Percentiles rank a stretch among this genome's conserved stretches.
Conservation (phyloP, 2,888 invertebrate genomes). For the Germaria angustata region DNA sequence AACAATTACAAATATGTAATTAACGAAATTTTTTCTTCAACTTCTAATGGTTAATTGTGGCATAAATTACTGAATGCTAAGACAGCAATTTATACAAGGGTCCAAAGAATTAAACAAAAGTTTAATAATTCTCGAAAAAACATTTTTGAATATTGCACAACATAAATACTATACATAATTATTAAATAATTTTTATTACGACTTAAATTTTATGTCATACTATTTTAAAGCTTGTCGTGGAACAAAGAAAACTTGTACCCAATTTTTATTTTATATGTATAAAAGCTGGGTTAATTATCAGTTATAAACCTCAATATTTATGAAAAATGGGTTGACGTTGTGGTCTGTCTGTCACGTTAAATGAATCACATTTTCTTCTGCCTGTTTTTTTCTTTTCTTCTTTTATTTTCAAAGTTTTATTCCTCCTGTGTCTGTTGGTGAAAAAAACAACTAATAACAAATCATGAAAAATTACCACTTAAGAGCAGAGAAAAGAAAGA, state of each 20-base stretch:
- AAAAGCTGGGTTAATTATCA: slow-evolving; percentile 62
- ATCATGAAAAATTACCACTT: slow-evolving; percentile 37
- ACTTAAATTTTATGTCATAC: slow-evolving; percentile 39
- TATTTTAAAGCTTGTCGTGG: background rate
- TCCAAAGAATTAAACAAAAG: slow-evolving; percentile 2
- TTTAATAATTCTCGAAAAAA: slow-evolving; percentile 13
- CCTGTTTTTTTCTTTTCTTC: background rate
- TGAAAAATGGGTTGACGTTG: slow-evolving; percentile 4
- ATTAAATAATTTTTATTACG: slow-evolving; percentile 18
- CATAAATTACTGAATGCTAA: background rate
- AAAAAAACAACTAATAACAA: background rate
- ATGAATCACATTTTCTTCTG: slow-evolving; percentile 23
- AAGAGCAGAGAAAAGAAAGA: background rate
- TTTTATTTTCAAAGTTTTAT: background rate
- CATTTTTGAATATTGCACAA: background rate
- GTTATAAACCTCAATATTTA: slow-evolving; percentile 46
- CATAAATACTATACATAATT: slow-evolving; percentile 3
- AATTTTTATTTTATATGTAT: slow-evolving; percentile 39
- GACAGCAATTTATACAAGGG: slow-evolving; percentile 25
- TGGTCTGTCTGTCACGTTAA: background rate
- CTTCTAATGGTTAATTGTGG: background rate
- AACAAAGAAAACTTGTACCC: slow-evolving; percentile 34
- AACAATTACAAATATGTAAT: slow-evolving; percentile 22
- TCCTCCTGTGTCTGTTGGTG: background rate
- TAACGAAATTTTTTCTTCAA: background rate